Percentiles rank a stretch among this genome's conserved stretches.
phyloP scores from a whole-genome alignment of 2,113 vertebrate genomes.

The Notarius lentiginosus region DNA sequence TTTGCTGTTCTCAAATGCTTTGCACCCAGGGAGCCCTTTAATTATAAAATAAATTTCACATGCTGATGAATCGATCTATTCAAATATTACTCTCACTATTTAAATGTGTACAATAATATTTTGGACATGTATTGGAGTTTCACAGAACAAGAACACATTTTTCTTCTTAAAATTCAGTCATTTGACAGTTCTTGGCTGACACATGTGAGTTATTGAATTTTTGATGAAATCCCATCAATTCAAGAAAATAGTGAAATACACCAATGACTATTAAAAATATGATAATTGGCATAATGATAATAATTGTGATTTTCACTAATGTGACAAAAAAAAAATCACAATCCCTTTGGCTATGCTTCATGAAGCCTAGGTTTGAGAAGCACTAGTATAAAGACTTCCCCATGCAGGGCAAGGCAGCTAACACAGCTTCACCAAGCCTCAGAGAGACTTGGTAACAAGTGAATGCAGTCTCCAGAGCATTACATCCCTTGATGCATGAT shows the following conservation, averaged over 20 bases:
- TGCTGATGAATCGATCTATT: background rate
- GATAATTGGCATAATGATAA: background rate
- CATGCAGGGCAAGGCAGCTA: conserved; percentile 10
- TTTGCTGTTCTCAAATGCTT: background rate
- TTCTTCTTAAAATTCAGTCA: too few relatives aligned
- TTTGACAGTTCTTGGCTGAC: background rate
- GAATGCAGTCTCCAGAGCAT: conserved; percentile 62
- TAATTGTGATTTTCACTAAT: background rate
- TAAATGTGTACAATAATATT: background rate
- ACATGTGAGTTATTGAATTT: background rate
- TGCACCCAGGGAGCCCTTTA: background rate
- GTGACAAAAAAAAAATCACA: background rate
- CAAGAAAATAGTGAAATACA: background rate
- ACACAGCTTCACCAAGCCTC: conserved; percentile 26
- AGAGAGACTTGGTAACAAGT: conserved; percentile 54
- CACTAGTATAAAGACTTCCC: conserved; percentile 27
- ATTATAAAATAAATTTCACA: background rate
- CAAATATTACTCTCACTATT: background rate
- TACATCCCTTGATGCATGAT: conserved; percentile 60
- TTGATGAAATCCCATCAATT: background rate
- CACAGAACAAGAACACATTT: too few relatives aligned
- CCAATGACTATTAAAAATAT: background rate
- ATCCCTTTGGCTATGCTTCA: background rate
- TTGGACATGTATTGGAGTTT: background rate
- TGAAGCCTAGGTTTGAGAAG: background rate